Evolutionary conservation across 2,113 vertebrate genomes (phyloP).

Genomic region (Heterotis niloticus): DNA sequence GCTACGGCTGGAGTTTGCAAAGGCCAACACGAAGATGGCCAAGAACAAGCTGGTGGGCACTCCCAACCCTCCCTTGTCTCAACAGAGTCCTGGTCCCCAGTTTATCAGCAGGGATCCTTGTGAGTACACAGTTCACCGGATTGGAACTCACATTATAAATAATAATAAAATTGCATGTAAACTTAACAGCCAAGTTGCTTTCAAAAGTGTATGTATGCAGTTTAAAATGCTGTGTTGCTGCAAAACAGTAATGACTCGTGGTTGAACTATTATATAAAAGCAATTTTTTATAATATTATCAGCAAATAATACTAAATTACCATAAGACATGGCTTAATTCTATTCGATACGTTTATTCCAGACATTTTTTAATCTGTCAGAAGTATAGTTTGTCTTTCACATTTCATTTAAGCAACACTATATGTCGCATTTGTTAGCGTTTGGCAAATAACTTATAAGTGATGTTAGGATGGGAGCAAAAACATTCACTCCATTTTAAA

Average conservation of each 20-base stretch:
- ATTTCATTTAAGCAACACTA: background rate
- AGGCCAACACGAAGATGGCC: constrained; percentile 88
- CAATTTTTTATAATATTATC: no score
- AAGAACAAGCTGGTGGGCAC: constrained; percentile 85
- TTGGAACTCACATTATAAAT: background rate
- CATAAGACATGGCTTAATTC: background rate
- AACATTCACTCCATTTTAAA: no score
- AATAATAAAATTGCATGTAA: no score
- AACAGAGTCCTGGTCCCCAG: constrained; percentile 77
- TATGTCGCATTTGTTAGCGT: background rate
- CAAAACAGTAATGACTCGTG: no score
- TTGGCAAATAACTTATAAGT: background rate
- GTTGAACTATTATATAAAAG: no score
- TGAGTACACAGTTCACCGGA: constrained; percentile 56
- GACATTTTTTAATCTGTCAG: background rate
- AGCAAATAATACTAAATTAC: background rate
- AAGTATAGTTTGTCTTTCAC: background rate
- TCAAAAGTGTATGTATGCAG: no score
- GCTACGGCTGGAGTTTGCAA: constrained; percentile 81
- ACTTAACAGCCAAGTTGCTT: no score
- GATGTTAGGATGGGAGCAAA: background rate
- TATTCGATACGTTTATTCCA: background rate
- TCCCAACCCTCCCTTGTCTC: constrained; percentile 74
- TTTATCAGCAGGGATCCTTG: constrained; percentile 83
- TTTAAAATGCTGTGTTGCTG: no score